Evolutionary conservation across 1,140 invertebrate genomes (phyloP).

Genomic region (Agrilus planipennis): DNA sequence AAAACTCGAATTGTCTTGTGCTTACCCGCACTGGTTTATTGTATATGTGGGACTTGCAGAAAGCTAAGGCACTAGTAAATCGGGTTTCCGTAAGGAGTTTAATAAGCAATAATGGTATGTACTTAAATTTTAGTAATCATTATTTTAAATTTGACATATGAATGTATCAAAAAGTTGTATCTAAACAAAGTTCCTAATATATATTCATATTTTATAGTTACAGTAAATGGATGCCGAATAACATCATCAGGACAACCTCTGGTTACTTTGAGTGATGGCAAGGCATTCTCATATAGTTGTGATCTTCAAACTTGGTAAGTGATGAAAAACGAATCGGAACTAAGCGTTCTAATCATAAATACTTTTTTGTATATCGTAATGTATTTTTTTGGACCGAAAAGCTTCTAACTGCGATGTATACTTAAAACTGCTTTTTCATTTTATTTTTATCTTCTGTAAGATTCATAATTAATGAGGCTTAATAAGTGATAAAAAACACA

Average conservation of each 20-base stretch:
- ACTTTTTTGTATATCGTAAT: no score
- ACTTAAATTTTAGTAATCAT: neutral
- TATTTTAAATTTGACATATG: constrained; percentile 10
- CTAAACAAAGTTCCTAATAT: no score
- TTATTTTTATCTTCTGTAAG: no score
- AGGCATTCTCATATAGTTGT: constrained; percentile 52
- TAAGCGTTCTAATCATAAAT: no score
- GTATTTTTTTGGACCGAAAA: neutral
- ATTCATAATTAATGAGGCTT: no score
- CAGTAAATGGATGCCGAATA: constrained; percentile 44
- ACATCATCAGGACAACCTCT: constrained; percentile 50
- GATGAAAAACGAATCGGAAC: no score
- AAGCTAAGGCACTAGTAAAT: constrained; percentile 20
- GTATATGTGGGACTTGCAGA: constrained; percentile 31
- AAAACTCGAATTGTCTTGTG: constrained; percentile 26
- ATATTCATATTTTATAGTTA: constrained; percentile 32
- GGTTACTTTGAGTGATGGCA: constrained; percentile 52
- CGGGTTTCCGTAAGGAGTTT: constrained; percentile 38
- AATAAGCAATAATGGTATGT: constrained; percentile 35
- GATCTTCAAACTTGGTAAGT: constrained; percentile 54
- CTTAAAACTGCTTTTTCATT: no score
- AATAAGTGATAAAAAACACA: no score
- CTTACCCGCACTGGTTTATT: constrained; percentile 33
- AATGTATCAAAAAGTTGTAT: neutral
- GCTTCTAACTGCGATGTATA: no score